These are phyloP conservation scores for Luperina nickerlii DNA, from an alignment of 2,888 invertebrate species.

Conservation along the genomic window DNA sequence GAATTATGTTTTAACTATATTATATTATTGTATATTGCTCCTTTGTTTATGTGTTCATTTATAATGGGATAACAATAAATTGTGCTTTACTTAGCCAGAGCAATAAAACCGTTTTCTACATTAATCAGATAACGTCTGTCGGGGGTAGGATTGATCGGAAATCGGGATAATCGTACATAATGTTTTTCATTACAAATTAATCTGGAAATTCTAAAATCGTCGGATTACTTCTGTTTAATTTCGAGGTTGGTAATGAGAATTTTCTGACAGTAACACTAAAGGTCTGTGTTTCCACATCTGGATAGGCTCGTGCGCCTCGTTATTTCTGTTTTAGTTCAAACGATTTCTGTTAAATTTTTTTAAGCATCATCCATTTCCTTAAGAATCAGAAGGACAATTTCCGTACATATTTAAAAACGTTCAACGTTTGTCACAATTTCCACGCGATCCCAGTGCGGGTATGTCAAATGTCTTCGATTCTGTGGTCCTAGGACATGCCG, in stretches of 20 bases:
- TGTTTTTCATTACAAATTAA: background rate
- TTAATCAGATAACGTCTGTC: conserved; percentile 5
- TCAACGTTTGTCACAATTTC: background rate
- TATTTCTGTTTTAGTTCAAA: background rate
- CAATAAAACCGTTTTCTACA: conserved; percentile 24
- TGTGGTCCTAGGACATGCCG: background rate
- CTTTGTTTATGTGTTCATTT: background rate
- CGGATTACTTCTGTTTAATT: background rate
- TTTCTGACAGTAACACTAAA: background rate
- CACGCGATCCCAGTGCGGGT: too few species aligned
- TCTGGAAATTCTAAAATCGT: background rate
- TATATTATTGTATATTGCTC: background rate
- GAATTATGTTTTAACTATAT: background rate
- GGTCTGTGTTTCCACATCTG: background rate
- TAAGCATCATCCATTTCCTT: too few species aligned
- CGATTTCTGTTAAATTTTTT: background rate
- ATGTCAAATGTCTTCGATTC: too few species aligned
- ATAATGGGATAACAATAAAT: conserved; percentile 15
- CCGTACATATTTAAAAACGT: background rate
- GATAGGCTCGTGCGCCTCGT: background rate
- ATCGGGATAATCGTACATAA: background rate
- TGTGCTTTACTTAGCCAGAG: conserved; percentile 3
- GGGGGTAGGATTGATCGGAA: conserved; percentile 21
- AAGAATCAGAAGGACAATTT: background rate
- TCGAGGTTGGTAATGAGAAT: background rate